These are phyloP conservation scores for Villa cingulata DNA, from an alignment of 2,888 invertebrate species.

Conservation along the genomic window DNA sequence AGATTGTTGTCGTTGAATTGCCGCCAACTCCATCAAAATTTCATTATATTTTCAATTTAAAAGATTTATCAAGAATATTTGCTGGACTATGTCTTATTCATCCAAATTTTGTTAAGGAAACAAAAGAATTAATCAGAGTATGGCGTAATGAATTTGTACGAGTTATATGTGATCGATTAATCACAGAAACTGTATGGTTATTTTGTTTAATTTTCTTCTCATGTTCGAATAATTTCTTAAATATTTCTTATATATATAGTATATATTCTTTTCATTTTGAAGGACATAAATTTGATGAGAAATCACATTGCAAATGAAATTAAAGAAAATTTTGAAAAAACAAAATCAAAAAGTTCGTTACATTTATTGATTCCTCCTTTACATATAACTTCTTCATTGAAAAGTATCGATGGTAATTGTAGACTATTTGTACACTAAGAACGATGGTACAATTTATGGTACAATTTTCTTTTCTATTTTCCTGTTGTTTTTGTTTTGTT, in stretches of 20 bases:
- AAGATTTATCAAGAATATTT: slow-evolving; percentile 75
- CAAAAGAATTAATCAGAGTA: slow-evolving; percentile 61
- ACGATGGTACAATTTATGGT: too few relatives aligned
- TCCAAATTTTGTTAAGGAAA: slow-evolving; percentile 51
- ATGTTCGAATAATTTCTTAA: too few relatives aligned
- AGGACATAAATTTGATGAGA: slow-evolving; percentile 54
- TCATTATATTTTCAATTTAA: slow-evolving; percentile 87
- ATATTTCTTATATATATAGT: too few relatives aligned
- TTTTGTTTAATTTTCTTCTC: background rate
- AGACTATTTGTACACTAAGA: too few relatives aligned
- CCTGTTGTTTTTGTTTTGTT: too few relatives aligned
- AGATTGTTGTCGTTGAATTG: slow-evolving; percentile 59
- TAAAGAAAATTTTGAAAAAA: slow-evolving; percentile 34
- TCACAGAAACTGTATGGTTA: slow-evolving; percentile 43
- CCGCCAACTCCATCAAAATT: slow-evolving; percentile 88
- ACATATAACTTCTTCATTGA: too few relatives aligned
- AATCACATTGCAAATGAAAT: slow-evolving; percentile 47
- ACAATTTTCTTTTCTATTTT: too few relatives aligned
- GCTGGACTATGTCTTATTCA: slow-evolving; percentile 68
- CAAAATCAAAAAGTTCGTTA: too few relatives aligned
- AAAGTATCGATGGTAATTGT: too few relatives aligned
- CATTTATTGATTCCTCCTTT: too few relatives aligned
- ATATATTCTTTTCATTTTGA: slow-evolving; percentile 3
- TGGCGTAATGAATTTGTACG: slow-evolving; percentile 86
- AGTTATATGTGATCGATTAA: slow-evolving; percentile 77